Percentiles rank a stretch among this genome's conserved stretches.
phyloP scores from a whole-genome alignment of 2,113 vertebrate genomes.

The Casuarius casuarius region DNA sequence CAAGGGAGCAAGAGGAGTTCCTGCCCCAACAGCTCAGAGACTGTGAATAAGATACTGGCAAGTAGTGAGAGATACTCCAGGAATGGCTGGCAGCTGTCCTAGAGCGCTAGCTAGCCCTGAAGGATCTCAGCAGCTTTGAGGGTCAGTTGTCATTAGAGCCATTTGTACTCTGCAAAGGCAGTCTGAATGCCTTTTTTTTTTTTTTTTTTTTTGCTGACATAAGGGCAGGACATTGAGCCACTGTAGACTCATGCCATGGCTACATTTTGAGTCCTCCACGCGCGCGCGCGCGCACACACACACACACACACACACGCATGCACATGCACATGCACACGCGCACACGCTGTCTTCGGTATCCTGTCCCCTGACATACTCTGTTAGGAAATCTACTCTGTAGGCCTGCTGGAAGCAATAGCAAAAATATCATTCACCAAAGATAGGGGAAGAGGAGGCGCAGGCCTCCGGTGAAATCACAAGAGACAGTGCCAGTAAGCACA shows the following conservation, averaged over 20 bases:
- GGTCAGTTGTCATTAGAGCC: background rate
- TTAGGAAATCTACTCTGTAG: background rate
- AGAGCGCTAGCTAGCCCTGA: background rate
- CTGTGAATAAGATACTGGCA: background rate
- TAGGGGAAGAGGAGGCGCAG: background rate
- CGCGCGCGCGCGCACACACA: fast-evolving
- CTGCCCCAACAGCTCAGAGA: background rate
- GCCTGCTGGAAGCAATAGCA: background rate
- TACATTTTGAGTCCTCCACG: background rate
- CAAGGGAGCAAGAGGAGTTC: background rate
- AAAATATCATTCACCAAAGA: background rate
- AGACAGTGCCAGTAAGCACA: background rate
- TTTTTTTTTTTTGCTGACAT: too few relatives aligned
- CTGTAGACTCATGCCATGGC: background rate
- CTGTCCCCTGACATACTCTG: background rate
- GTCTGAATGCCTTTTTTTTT: background rate
- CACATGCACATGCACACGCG: too few relatives aligned
- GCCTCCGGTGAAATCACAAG: background rate
- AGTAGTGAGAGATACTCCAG: too few relatives aligned
- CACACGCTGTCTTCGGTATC: background rate
- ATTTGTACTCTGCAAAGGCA: fast-evolving
- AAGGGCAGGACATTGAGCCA: background rate
- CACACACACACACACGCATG: fast-evolving
- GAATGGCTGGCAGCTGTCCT: background rate
- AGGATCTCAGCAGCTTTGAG: background rate